Evolutionary conservation across 2,888 invertebrate genomes (phyloP), one percentile per base, ranked within the genome.

Genomic region (Dyspetes luteomarginatus): DNA sequence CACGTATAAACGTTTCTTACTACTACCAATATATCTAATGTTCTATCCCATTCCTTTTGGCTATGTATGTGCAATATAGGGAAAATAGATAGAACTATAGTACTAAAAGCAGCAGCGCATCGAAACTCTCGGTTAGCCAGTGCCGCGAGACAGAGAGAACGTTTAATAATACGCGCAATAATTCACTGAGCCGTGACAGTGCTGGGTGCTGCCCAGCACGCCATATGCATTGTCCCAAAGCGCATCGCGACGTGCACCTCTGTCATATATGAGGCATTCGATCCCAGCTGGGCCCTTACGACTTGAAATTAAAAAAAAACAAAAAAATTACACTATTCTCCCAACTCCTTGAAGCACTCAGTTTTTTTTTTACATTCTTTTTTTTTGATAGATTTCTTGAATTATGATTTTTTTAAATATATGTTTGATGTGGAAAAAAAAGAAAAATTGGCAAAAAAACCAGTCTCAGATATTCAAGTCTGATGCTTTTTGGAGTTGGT

Each of bases 111-210:
- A 41, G 78, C 36, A 56, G 64, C 17, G 62, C 64, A 69, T 81
- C 75, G 72, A 83, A 83, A 76, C 74, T n/a, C n/a, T 72, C 75
- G 64, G 74, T 52, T 68, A 78, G 78, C 67, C 62, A 68, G 69
- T 65, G 45, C 71, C 67, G 30, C 48, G 72, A 50, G 71, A 76
- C 67, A 58, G 74, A 75, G 72, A 67, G 78, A 65, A 56, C 81
- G 85, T 87, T 88, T 88, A 89, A 89, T 89, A 88, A 88, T 86
- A 86, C 86, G 78, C 83, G 86, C 83, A 84, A 87, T 88, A 89
- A 88, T 87, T 88, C 88, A 88, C 86, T 82, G 73, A 83, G 81
- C 86, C 79, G 85, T 85, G 87, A 88, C 88, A 88, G 85, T 85
- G 68, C 64, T 73, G 86, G 86, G 83, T 85, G 85, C 87, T 84